Evolutionary conservation across 2,888 invertebrate species (phyloP), one percentile per base, ranked within the genome.

Genomic region (Ischnura elegans): DNA sequence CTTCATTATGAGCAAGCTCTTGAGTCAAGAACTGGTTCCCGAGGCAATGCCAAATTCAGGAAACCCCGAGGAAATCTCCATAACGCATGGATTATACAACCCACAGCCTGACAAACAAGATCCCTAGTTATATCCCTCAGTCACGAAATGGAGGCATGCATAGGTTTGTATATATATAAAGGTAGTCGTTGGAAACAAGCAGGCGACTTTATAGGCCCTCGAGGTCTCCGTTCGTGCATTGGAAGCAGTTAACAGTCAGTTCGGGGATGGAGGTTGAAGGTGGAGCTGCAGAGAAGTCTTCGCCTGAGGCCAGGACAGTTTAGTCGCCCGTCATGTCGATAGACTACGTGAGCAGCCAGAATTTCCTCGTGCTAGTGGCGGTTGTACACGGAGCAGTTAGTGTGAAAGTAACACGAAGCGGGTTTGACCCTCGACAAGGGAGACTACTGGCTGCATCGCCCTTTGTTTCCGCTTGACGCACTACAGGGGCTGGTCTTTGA

Each of bases 161-260:
- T n/a, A 76, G 13, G 76, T 10, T 4, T 2, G 76, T 8, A 76
- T 36, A 36, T n/a, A n/a, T n/a, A n/a, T n/a, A n/a, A n/a, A n/a
- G n/a, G n/a, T n/a, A n/a, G n/a, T n/a, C n/a, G n/a, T n/a, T 0
- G 36, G 25, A 2, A 13, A 36, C 6, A 36, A 36, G 36, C 29
- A 13, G 76, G 36, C 29, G 76, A 76, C 76, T 76, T 76, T 76
- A 76, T 76, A 36, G 36, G 76, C 36, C 8, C 36, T 8, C 36
- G 36, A 76, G 76, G 76, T 36, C 36, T 36, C 76, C 36, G 8
- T 76, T 76, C 36, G 76, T 36, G 16, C 25, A 36, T 76, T 3
- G 29, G 66, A 8, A 5, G 76, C 76, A 76, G 76, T 76, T 76
- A 76, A 76, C 66, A 36, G 76, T 76, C 76, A 76, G 76, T 76